These are phyloP conservation scores for Eupithecia subumbrata DNA, from an alignment of 2,888 invertebrate species.

Conservation along the genomic window DNA sequence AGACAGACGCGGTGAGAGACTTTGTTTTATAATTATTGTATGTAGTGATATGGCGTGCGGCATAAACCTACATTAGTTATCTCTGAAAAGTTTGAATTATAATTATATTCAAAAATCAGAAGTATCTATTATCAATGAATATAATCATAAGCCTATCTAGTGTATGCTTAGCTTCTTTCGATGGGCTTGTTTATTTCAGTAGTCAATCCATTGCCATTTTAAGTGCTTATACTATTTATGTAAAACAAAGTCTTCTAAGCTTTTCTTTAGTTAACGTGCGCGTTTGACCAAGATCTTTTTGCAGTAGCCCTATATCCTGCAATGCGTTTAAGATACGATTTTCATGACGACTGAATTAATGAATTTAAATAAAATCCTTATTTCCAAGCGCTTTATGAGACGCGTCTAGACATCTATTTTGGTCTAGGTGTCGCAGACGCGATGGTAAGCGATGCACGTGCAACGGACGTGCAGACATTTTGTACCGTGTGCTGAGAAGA, in stretches of 20 bases:
- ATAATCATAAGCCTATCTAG: neutral
- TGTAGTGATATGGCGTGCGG: slow-evolving; percentile 7
- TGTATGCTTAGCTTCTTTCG: no score
- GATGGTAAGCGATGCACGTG: slow-evolving; percentile 43
- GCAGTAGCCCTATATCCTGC: neutral
- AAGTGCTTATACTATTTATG: no score
- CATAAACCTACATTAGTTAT: neutral
- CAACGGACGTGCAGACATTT: slow-evolving; percentile 45
- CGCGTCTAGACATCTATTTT: slow-evolving; percentile 46
- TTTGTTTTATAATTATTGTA: neutral
- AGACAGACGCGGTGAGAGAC: no score
- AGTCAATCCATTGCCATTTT: neutral
- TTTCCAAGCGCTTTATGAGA: slow-evolving; percentile 41
- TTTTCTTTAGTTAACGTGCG: neutral
- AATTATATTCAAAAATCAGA: neutral
- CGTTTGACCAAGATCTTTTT: neutral
- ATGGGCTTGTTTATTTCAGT: neutral
- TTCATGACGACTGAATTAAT: slow-evolving; percentile 27
- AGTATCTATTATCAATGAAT: neutral
- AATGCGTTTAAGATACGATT: neutral
- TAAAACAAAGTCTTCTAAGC: no score
- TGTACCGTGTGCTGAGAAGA: slow-evolving; percentile 39
- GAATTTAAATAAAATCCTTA: slow-evolving; percentile 36
- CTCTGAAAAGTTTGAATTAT: neutral
- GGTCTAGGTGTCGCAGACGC: slow-evolving; percentile 41